Percentiles rank a stretch among this genome's conserved stretches.
Evolutionary conservation across 2,113 vertebrate species (phyloP).

Genomic region (Aptenodytes forsteri): DNA sequence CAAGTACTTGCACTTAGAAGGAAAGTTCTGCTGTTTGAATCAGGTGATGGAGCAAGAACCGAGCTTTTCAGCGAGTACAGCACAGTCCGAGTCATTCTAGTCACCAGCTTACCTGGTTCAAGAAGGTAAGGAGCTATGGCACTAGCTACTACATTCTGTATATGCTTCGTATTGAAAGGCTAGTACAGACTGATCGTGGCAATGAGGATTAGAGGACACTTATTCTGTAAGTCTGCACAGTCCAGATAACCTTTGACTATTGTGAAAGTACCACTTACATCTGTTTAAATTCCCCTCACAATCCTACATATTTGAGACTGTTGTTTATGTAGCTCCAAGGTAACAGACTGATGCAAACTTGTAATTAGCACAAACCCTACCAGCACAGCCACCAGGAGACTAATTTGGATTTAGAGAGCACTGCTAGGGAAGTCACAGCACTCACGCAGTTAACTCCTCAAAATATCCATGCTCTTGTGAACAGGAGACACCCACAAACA

Average conservation of each 20-base stretch:
- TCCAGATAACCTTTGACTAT: neutral
- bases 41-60: neutral
- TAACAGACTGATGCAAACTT: neutral
- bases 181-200: fast-evolving
- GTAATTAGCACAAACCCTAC: neutral
- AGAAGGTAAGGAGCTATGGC: neutral
- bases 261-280: neutral
- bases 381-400: neutral
- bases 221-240: neutral
- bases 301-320: neutral
- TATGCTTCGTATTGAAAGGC: fast-evolving
- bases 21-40: neutral
- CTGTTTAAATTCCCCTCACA: neutral
- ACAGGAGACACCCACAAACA: neutral
- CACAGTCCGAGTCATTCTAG: neutral
- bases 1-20: neutral
- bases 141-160: neutral
- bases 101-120: neutral
- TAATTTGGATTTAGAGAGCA: neutral
- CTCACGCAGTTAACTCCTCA: neutral
- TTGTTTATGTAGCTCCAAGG: neutral
- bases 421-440: neutral
- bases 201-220: neutral
- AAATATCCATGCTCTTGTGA: neutral
- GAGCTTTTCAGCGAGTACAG: neutral